Evolutionary conservation across 2,797 vertebrate species (phyloP), one percentile per base, ranked within the genome.

Genomic region (Miichthys miiuy): DNA sequence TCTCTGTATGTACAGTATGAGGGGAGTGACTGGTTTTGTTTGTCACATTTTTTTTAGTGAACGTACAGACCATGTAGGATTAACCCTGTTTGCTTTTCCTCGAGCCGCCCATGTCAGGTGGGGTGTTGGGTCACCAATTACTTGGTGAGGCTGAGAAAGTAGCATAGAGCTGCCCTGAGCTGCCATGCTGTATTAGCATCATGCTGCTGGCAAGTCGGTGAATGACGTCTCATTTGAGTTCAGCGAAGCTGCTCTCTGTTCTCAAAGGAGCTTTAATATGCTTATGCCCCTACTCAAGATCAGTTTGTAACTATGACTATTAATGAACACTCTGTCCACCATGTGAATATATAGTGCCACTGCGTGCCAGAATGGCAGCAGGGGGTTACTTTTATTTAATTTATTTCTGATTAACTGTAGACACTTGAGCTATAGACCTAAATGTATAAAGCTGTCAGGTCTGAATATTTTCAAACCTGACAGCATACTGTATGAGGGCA

Each of bases 181-280:
- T 96, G 96, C 94, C 96, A 90, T 79, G 82, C 85, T 91, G 50
- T 83, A 93, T 97, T 95, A 97, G 61, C 80, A 44, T 95, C 93
- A 95, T 58, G 27, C 72, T 68, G 77, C 73, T 90, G 81, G 80
- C 85, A 88, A 90, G 92, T 91, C 93, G 91, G 70, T 30, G 16
- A 79, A 90, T 84, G 92, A 89, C 75, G 88, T 87, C 89, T 93
- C 84, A 25, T 84, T 91, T 87, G 85, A 9, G 2, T 75, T 77
- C 86, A 86, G 67, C 81, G 89, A 75, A 77, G 87, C 79, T 86
- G 81, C 84, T 76, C 79, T 85, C 75, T 88, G 76, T 82, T 80
- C 67, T 66, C 13, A 60, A 65, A 72, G 27, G 47, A 71, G 79
- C 67, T 46, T 65, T 83, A 79, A 88, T 84, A 84, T 34, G 60